phyloP scores from a whole-genome alignment of 2,113 vertebrate species.

The Alexandromys fortis region DNA sequence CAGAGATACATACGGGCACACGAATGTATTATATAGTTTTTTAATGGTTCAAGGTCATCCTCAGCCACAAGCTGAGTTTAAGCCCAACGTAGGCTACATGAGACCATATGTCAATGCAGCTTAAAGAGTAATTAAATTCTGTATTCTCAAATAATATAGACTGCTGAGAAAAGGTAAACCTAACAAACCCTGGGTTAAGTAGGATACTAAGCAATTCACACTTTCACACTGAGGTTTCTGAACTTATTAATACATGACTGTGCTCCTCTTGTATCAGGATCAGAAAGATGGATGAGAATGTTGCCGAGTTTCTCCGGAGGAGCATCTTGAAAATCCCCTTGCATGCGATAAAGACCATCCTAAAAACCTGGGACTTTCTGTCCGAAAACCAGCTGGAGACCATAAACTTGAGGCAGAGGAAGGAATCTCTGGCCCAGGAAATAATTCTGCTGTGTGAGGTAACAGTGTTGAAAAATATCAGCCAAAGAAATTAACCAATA shows the following conservation, averaged over 20 bases:
- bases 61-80: neutral
- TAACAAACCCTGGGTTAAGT: conserved; percentile 3
- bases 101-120: neutral
- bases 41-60: neutral
- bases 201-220: neutral
- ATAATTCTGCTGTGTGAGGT: conserved; percentile 90
- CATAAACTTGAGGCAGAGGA: conserved; percentile 85
- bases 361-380: conserved; percentile 91
- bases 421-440: conserved; percentile 85
- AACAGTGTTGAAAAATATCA: neutral
- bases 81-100: neutral
- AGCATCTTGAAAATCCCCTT: conserved; percentile 88
- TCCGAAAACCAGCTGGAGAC: conserved; percentile 83
- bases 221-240: neutral
- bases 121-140: conserved; percentile 7
- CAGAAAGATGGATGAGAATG: conserved; percentile 86
- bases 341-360: conserved; percentile 77
- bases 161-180: neutral
- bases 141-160: neutral
- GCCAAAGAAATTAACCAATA: neutral
- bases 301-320: conserved; percentile 86
- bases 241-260: neutral
- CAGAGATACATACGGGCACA: neutral
- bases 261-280: conserved; percentile 28
- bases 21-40: neutral